Evolutionary conservation across 2,888 invertebrate species (phyloP).

Genomic region (Torymus auratus): DNA sequence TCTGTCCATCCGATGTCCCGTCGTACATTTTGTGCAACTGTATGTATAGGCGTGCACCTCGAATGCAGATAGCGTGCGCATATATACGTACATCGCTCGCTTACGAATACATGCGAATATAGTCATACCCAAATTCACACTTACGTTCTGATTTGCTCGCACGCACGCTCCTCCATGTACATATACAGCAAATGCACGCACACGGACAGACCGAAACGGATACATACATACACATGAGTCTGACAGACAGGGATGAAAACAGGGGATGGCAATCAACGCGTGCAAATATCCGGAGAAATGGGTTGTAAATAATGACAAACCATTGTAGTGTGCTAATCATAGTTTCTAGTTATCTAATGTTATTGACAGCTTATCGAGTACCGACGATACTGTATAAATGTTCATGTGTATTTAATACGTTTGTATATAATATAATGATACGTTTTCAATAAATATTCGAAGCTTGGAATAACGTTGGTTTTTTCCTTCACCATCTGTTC

Average conservation of each 20-base stretch:
- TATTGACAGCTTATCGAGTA: slow-evolving; percentile 65
- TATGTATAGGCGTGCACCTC: neutral
- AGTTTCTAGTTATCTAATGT: slow-evolving; percentile 67
- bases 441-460: slow-evolving; percentile 72
- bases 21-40: neutral
- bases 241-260: slow-evolving; percentile 6
- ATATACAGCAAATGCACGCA: neutral
- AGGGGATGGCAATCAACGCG: slow-evolving; percentile 33
- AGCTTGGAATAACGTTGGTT: slow-evolving; percentile 65
- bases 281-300: slow-evolving; percentile 60
- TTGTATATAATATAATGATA: slow-evolving; percentile 68
- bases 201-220: neutral
- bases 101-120: neutral
- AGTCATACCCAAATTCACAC: no score
- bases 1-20: neutral
- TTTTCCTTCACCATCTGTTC: no score
- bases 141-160: no score
- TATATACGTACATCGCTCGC: neutral
- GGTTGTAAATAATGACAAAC: slow-evolving; percentile 67
- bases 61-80: slow-evolving; percentile 12
- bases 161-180: neutral
- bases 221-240: neutral
- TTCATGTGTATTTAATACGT: slow-evolving; percentile 73
- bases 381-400: slow-evolving; percentile 69
- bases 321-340: slow-evolving; percentile 60